Base-by-base conservation (phyloP, 2,888 invertebrate genomes). In the Clanis bilineata region DNA sequence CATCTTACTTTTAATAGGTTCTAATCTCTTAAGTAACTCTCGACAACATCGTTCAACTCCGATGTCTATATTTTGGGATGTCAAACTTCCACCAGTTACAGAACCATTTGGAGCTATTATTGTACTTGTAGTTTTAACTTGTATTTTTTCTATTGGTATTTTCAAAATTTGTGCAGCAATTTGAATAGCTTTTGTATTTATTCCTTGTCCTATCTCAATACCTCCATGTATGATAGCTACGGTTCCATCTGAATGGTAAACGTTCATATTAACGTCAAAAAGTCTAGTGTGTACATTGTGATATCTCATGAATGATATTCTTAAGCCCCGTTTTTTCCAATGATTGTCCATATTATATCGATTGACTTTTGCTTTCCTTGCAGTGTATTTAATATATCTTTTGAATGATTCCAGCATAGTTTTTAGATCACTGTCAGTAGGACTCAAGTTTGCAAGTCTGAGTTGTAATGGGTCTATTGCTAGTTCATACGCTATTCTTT, bases 161-260 rank as follows among this genome's bases (percentile, higher is more conserved):
- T 94, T 94, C 1, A 96, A 83, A 5, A 93, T 91, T 71, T 94
- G 91, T 0, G 96, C 95, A 28, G 78, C 78, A 10, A 94, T 93
- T 86, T 95, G 95, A 15, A 93, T 92, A 5, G 93, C 93, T 93
- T 94, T 86, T 4, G 96, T 96, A 68, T 96, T 88, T 41, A 96
- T 92, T 5, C 97, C 97, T 87, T 97, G 97, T 0, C 97, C 97
- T 82, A 95, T 94, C 89, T 96, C 96, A 28, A 95, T 86, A 4
- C 95, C 96, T 9, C 95, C 95, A 67, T 96, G 96, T 0, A 93
- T 86, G 10, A 97, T 90, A 1, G 94, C 90, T 0, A 97, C 95
- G 0, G 94, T 93, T 0, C 95, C 96, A 79, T 96, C 95, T 0
- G 92, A 90, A 36, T 74, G 72, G 51, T 59, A 76, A 1, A 73